Evolutionary conservation across 2,113 vertebrate genomes (phyloP).

Genomic region (Aythya baeri): DNA sequence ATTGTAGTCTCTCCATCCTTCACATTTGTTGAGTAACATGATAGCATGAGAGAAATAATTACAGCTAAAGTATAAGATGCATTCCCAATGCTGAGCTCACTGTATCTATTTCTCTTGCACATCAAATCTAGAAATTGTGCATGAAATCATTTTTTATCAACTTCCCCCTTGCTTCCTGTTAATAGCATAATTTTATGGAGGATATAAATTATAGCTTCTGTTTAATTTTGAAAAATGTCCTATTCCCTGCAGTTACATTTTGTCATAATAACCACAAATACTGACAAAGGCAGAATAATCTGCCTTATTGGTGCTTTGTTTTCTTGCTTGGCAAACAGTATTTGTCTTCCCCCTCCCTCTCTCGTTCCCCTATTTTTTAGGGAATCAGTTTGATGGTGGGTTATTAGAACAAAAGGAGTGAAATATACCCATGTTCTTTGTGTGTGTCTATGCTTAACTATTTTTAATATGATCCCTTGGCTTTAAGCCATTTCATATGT

Average conservation of each 20-base stretch:
- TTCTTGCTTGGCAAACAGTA: not conserved
- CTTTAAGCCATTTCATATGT: not conserved
- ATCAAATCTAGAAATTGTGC: not conserved
- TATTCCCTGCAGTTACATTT: not conserved
- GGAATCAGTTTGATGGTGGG: not conserved
- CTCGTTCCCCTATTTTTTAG: not conserved
- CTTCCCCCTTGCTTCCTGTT: not conserved
- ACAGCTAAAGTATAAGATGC: not conserved
- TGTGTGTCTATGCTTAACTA: no score
- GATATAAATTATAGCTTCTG: not conserved
- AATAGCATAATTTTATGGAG: not conserved
- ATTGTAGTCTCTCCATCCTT: not conserved
- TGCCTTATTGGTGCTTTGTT: not conserved
- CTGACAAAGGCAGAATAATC: not conserved
- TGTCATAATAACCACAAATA: not conserved
- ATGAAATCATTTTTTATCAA: not conserved
- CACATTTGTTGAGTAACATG: fast-evolving
- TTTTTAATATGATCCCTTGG: no score
- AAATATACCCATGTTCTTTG: not conserved
- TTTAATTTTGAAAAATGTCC: not conserved
- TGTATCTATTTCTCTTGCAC: fast-evolving
- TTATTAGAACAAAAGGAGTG: not conserved
- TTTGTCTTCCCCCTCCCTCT: not conserved
- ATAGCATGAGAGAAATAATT: fast-evolving
- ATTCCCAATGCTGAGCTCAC: fast-evolving